Conservation (phyloP, 1,140 invertebrate genomes). For the Whitmania pigra region DNA sequence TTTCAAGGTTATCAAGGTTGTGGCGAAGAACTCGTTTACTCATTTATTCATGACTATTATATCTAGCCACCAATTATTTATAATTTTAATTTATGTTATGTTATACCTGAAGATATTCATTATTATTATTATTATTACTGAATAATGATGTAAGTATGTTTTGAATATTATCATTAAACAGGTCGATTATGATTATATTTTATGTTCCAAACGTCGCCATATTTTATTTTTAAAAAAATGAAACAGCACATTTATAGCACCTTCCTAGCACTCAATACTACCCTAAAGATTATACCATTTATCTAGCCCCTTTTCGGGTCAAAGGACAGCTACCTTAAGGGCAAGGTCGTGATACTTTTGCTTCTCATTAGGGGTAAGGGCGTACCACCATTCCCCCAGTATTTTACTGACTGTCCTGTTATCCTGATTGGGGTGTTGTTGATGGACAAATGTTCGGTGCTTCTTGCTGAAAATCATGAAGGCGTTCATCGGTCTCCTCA, state of each 20-base stretch:
- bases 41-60: background rate
- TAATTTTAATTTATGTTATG: too few species aligned
- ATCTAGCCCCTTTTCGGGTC: background rate
- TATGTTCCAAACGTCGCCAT: too few species aligned
- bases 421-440: conserved; percentile 91
- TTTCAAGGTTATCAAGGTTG: background rate
- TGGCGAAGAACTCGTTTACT: background rate
- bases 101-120: too few species aligned
- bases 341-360: conserved; percentile 92
- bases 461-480: conserved; percentile 99
- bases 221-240: too few species aligned
- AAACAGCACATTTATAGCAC: background rate
- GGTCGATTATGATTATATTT: too few species aligned
- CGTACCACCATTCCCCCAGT: conserved; percentile 98
- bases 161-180: too few species aligned
- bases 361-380: conserved; percentile 76
- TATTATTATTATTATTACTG: too few species aligned
- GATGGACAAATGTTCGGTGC: conserved; percentile 84
- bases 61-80: too few species aligned
- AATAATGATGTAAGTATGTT: too few species aligned
- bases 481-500: conserved; percentile 93
- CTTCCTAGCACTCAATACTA: too few species aligned
- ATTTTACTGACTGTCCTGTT: conserved; percentile 97
- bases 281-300: background rate
- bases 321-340: conserved; percentile 54